Conservation (phyloP, 2,888 invertebrate species). For the Sialis lutaria region DNA sequence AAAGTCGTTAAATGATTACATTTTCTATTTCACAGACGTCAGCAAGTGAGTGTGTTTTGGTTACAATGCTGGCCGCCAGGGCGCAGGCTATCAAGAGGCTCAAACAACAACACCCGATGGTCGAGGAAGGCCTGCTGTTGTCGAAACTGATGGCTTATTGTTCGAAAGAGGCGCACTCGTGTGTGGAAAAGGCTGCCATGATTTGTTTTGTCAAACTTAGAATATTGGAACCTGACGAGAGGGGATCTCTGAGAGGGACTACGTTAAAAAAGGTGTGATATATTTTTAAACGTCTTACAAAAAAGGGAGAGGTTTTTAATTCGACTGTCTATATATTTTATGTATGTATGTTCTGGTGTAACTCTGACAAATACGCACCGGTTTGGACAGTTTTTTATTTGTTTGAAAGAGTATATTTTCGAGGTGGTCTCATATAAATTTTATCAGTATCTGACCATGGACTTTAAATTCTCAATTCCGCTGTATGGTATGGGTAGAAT, state of each 20-base stretch:
- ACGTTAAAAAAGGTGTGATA: constrained; percentile 53
- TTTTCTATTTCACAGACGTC: constrained; percentile 50
- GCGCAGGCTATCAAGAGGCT: constrained; percentile 73
- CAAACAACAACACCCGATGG: constrained; percentile 68
- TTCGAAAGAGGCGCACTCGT: constrained; percentile 80
- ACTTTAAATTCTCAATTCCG: too few species aligned
- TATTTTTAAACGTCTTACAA: too few species aligned
- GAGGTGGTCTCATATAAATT: too few species aligned
- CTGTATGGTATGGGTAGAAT: too few species aligned
- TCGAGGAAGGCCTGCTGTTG: constrained; percentile 77
- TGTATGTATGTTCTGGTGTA: too few species aligned
- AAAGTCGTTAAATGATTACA: neutral
- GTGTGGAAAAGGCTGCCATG: constrained; percentile 89
- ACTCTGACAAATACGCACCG: too few species aligned
- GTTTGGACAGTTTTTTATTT: too few species aligned
- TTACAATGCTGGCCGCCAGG: constrained; percentile 81
- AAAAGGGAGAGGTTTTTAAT: neutral
- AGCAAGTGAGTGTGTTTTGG: constrained; percentile 88
- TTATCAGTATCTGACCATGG: too few species aligned
- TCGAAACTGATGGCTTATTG: constrained; percentile 89
- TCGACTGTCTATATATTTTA: too few species aligned
- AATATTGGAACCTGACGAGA: constrained; percentile 75
- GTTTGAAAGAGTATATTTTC: too few species aligned
- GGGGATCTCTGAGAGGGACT: constrained; percentile 62
- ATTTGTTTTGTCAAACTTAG: constrained; percentile 80